Percentiles rank a stretch among this genome's conserved stretches.
Evolutionary conservation across 2,113 vertebrate species (phyloP).

Genomic region (Tupaia tana): DNA sequence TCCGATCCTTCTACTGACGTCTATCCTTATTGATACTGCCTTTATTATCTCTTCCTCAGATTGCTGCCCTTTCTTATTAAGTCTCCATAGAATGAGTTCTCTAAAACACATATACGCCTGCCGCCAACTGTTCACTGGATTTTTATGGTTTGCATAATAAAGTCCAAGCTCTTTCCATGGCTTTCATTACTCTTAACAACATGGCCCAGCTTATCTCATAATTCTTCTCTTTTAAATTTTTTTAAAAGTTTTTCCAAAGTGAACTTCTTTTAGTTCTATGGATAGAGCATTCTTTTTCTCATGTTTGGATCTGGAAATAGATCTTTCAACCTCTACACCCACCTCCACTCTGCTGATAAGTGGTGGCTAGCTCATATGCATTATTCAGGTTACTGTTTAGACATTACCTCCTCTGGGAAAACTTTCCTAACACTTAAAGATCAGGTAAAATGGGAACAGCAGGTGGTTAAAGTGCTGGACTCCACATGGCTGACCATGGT

Average conservation of each 20-base stretch:
- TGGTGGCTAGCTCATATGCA: background rate
- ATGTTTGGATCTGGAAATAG: background rate
- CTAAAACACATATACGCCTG: background rate
- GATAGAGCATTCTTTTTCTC: background rate
- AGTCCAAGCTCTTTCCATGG: background rate
- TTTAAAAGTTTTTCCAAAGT: background rate
- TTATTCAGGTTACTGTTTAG: background rate
- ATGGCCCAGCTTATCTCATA: background rate
- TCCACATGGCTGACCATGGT: too few relatives aligned
- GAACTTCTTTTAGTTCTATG: background rate
- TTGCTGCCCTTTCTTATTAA: background rate
- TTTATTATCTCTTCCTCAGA: background rate
- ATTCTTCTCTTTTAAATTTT: background rate
- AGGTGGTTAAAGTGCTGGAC: too few relatives aligned
- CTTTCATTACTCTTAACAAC: background rate
- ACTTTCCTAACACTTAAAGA: background rate
- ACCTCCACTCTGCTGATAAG: background rate
- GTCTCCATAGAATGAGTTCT: background rate
- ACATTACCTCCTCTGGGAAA: background rate
- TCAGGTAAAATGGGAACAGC: background rate
- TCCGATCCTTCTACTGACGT: background rate
- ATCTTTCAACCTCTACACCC: rapidly evolving
- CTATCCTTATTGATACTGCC: background rate
- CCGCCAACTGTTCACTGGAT: background rate
- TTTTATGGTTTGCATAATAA: background rate